Evolutionary conservation across 2,797 vertebrate species (phyloP), one percentile per base, ranked within the genome.

Genomic region (Pipistrellus kuhlii): DNA sequence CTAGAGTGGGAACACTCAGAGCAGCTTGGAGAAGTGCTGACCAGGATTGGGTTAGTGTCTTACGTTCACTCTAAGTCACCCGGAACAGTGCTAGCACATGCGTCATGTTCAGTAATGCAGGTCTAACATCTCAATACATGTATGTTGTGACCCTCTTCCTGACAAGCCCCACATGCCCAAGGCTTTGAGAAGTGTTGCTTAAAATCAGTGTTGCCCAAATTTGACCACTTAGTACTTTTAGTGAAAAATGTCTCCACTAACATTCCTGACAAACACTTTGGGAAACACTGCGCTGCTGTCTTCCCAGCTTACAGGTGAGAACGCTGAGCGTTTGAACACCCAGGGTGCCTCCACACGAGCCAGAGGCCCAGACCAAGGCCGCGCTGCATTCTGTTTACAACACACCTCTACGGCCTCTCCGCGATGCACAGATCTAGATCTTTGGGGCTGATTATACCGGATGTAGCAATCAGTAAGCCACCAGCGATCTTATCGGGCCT

Each of bases 401-500:
- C 48, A 69, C 64, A 44, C 0, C 64, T 71, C 12, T 13, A n/a
- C 53, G 46, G 55, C 48, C 8, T 80, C 25, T 69, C 64, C 20
- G 3, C 1, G 12, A 27, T 11, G 25, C 23, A 86, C 20, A 51
- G 72, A 94, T 27, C 32, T 72, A 86, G 90, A 94, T 90, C 82
- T 90, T 44, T 51, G 72, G 55, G 86, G 86, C 86, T 96, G 89
- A 96, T 94, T 91, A 89, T 32, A 41, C 72, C 2, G 3, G 72
- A 82, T 69, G 88, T 57, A 75, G 59, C 55, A 68, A 94, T 94
- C 95, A 41, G 91, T 95, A 95, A 95, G 32, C 23, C 89, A 75
- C 85, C 93, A 57, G 2, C 66, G 93, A 68, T 78, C 94, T 91
- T 85, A 88, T 94, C n/a, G 76, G 92, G 66, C 88, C 72, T 72